Evolutionary conservation across 2,888 invertebrate species (phyloP), one percentile per base, ranked within the genome.

Genomic region (Mactromeris polynyma): DNA sequence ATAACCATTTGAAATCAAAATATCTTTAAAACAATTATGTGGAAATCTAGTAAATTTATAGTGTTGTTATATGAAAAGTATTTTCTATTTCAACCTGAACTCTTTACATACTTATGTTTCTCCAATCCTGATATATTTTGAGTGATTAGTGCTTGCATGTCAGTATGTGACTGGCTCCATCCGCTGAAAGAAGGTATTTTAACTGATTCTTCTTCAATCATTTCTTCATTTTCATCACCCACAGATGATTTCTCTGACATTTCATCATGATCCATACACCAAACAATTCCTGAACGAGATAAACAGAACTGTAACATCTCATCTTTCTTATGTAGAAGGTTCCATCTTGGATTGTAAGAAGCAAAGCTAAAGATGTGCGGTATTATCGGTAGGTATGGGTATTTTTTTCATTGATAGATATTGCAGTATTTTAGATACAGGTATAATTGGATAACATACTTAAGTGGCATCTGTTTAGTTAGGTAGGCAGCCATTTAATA

Each of bases 191-290:
- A 26, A 73, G 73, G 42, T 46, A 26, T 33, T 40, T 73, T 26
- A 31, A 69, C 40, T 9, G 73, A 40, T 64, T 64, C 38, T 26
- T 64, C 36, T 9, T 33, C 64, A 38, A 9, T 40, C 73, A 73
- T 73, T 7, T 40, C 54, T 7, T 40, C 82, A 58, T 26, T 26
- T 2, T 82, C 83, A 73, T 46, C 46, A 46, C 26, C 73, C 33
- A 9, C 9, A 73, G 4, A 31, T 4, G 73, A 31, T 17, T 2
- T 46, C 0, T 31, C 46, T 7, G 21, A 14, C 17, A 69, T 82
- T 33, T 89, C 89, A 46, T 46, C 46, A 81, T 93, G 83, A 14
- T 93, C 89, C 90, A 93, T 90, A 85, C 94, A 94, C 93, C 93
- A 94, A 2, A 90, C 87, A 42, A 94, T 91, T 81, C 92, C 94